These are phyloP conservation scores for Echiichthys vipera DNA, from an alignment of 2,797 vertebrate species.

Conservation along the genomic window DNA sequence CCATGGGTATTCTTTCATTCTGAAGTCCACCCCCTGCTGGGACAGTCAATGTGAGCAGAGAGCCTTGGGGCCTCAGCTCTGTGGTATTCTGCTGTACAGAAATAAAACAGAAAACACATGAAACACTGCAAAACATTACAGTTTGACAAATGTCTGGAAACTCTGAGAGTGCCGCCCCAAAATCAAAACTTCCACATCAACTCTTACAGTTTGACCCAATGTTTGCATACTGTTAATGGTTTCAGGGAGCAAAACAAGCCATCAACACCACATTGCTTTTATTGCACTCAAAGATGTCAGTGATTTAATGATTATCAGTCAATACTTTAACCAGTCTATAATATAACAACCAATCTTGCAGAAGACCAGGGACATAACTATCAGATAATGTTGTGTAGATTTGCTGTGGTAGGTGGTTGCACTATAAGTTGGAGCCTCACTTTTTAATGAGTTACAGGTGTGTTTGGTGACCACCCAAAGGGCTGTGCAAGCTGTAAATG, in stretches of 20 bases:
- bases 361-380: no score
- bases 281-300: no score
- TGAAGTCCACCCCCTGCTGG: slow-evolving; percentile 43
- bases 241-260: slow-evolving; percentile 29
- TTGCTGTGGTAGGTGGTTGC: no score
- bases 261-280: neutral
- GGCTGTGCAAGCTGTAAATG: no score
- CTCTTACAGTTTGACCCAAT: slow-evolving; percentile 25
- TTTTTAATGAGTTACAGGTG: no score
- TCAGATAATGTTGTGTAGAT: no score
- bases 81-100: slow-evolving; percentile 45
- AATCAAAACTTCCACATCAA: slow-evolving; percentile 35
- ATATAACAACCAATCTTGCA: no score
- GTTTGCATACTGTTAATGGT: slow-evolving; percentile 27
- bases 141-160: slow-evolving; percentile 49
- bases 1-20: slow-evolving; percentile 46
- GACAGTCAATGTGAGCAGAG: slow-evolving; percentile 51
- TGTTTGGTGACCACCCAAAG: no score
- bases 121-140: slow-evolving; percentile 46
- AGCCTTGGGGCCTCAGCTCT: slow-evolving; percentile 48
- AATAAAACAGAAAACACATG: slow-evolving; percentile 58
- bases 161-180: slow-evolving; percentile 1
- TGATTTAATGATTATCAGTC: no score
- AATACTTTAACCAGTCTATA: no score
- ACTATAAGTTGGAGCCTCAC: no score